These are phyloP conservation scores for Hucho hucho DNA, from an alignment of 2,113 vertebrate genomes.

Conservation along the genomic window DNA sequence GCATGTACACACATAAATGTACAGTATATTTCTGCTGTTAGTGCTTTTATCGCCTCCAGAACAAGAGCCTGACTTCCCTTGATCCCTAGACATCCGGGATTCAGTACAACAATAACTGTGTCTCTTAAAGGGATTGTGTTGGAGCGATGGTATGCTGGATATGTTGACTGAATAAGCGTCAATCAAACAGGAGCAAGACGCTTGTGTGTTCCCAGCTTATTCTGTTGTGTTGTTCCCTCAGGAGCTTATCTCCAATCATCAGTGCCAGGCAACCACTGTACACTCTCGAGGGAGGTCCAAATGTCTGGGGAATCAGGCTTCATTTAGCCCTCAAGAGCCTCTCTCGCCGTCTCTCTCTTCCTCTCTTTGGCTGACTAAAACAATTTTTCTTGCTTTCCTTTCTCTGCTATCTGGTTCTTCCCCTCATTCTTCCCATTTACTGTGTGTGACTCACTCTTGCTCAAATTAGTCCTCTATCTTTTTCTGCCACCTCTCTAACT, in stretches of 20 bases:
- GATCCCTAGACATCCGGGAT: neutral
- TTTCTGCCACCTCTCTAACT: neutral
- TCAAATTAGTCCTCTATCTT: neutral
- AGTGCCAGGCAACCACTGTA: slow-evolving; percentile 27
- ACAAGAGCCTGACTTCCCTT: neutral
- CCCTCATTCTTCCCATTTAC: neutral
- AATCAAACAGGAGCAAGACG: neutral
- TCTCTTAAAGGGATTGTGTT: neutral
- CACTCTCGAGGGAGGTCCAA: slow-evolving; percentile 4
- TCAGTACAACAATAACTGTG: neutral
- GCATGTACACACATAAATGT: slow-evolving; percentile 9
- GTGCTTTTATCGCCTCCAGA: neutral
- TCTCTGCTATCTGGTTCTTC: slow-evolving; percentile 8
- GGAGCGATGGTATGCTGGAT: neutral
- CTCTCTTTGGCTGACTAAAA: slow-evolving; percentile 12
- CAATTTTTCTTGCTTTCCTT: neutral
- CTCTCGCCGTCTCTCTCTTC: neutral
- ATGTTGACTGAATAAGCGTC: neutral
- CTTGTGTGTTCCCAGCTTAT: neutral
- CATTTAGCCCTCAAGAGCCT: slow-evolving; percentile 1
- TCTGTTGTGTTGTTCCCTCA: slow-evolving; percentile 17
- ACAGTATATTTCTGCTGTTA: neutral
- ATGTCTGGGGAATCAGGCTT: slow-evolving; percentile 11
- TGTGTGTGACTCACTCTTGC: neutral
- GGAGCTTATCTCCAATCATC: slow-evolving; percentile 12